Evolutionary conservation across 1,140 invertebrate genomes (phyloP), one percentile per base, ranked within the genome.

Genomic region (Rhopalosiphum padi): DNA sequence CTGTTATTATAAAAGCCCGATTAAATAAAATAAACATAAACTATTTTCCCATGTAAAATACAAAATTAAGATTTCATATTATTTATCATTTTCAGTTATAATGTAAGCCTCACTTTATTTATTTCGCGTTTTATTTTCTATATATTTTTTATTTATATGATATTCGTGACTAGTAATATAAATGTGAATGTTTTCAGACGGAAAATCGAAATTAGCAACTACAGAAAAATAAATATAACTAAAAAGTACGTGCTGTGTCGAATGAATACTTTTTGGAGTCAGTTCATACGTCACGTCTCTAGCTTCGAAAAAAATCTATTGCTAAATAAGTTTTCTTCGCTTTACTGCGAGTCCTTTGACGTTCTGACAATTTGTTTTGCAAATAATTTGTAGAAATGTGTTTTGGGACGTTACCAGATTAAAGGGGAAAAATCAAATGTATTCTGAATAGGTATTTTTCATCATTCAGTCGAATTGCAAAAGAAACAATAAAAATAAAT

Each of bases 211-310:
- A 89, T 89, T 89, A 89, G 48, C 48, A 89, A n/a, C 48, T 37
- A 89, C 87, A 53, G 48, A 89, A 89, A 89, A 89, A 89, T 89
- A 89, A 51, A 89, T 89, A 89, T 89, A 89, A 53, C 87, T 89
- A 89, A 89, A 89, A 89, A 30, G 87, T 89, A 89, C 87, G 48
- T 89, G 87, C 46, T 89, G 46, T 22, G 87, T 53, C 46, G 87
- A 53, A 89, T 37, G 48, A 89, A 89, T 89, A 89, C n/a, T 89
- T 89, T 51, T 89, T 23, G 48, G 48, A 48, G 48, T 53, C 35
- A 22, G 87, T 89, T 35, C 48, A 89, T 89, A 89, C 48, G 87
- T 89, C 48, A 89, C 87, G 87, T 89, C 22, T 89, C 46, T 53
- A 53, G 87, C n/a, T 53, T 53, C 43, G 22, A 48, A 87, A 53